Evolutionary conservation across 2,797 vertebrate genomes (phyloP), one percentile per base, ranked within the genome.

Genomic region (Characodon lateralis): DNA sequence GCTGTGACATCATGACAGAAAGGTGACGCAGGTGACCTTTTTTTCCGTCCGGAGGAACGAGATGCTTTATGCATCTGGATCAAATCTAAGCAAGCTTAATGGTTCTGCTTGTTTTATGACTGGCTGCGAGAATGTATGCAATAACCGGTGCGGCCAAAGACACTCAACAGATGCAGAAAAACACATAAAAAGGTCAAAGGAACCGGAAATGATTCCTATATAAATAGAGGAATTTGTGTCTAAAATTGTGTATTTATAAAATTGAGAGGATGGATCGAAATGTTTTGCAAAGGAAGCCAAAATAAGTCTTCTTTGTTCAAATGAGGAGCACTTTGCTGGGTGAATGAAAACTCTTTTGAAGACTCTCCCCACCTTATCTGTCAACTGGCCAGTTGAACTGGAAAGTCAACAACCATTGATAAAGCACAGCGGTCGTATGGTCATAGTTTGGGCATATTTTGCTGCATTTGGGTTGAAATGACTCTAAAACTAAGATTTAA

Each of bases 1-100:
- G 56, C 22, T 35, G 28, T 71, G 77, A 79, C 80, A 68, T 83
- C 76, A 82, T 78, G 81, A 80, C 78, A 78, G 73, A 72, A 14
- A 72, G 59, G 72, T 61, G 75, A 28, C 55, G 73, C 58, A 75
- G 48, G 74, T 12, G 35, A 9, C 8, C 22, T 2, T 39, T 41
- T 43, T 41, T 68, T 43, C 65, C 65, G 13, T 51, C 72, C 43
- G 8, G 26, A 65, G 75, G 72, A 76, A 56, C 35, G 71, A 76
- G 71, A 61, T 69, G 78, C 77, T 81, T 86, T 73, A 68, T 68
- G 46, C 51, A 50, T 78, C 76, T 79, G 35, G 26, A 71, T 76
- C 35, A 66, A 58, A 77, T 72, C 61, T 53, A 58, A 5, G 35
- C 53, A 56, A 26, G 39, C 68, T 66, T 22, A 35, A n/a, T 74